phyloP scores from a whole-genome alignment of 2,113 vertebrate species.

The Xerus inauris region DNA sequence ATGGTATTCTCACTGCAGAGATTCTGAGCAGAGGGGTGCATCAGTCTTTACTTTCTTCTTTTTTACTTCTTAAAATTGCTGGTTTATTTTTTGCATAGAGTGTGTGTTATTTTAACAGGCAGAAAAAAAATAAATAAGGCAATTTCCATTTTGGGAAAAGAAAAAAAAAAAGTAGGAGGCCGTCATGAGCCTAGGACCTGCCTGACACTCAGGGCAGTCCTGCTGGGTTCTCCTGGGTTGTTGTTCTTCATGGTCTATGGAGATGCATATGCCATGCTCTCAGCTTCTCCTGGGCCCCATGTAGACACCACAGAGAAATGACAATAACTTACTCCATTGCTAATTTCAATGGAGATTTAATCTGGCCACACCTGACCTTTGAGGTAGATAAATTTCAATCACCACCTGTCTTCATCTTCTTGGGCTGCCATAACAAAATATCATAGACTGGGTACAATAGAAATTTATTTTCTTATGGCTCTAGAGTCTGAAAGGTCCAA shows the following conservation, averaged over 20 bases:
- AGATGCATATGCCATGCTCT: neutral
- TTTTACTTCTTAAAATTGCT: constrained; percentile 1
- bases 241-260: neutral
- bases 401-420: neutral
- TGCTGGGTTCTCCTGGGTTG: neutral
- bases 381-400: neutral
- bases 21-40: neutral
- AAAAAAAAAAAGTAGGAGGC: neutral
- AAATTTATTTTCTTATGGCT: neutral
- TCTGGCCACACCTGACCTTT: neutral
- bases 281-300: neutral
- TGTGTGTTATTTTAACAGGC: constrained; percentile 36
- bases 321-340: neutral
- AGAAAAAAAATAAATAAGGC: constrained; percentile 43
- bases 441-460: neutral
- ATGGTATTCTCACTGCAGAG: neutral
- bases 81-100: constrained; percentile 22
- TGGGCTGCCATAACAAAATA: neutral
- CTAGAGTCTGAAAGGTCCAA: neutral
- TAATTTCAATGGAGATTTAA: neutral
- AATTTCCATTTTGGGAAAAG: neutral
- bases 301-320: neutral
- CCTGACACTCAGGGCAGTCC: neutral
- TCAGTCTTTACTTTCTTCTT: neutral
- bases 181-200: neutral